Conservation (phyloP, 2,797 vertebrate species). For the Megalops cyprinoides region DNA sequence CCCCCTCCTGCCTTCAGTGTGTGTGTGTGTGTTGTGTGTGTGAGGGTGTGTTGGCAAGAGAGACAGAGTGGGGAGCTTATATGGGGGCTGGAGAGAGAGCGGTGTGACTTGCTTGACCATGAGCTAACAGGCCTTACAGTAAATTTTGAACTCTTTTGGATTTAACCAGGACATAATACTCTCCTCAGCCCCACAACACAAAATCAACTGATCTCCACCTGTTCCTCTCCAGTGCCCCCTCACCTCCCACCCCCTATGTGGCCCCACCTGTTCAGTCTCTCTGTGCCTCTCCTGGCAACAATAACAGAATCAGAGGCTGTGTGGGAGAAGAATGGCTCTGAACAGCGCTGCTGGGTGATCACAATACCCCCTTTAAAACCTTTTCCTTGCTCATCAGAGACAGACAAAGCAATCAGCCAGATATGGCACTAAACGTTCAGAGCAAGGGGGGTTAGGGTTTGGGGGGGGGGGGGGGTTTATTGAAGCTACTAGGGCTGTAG, state of each 20-base stretch:
- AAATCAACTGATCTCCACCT: not conserved
- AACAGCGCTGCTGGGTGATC: conserved; percentile 87
- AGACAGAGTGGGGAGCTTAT: no score
- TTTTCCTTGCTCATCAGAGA: conserved; percentile 82
- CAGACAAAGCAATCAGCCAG: conserved; percentile 76
- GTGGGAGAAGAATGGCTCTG: conserved; percentile 87
- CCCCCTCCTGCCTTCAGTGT: not conserved
- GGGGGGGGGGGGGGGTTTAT: not conserved
- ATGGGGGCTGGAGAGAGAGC: no score
- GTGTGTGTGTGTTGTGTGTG: not conserved
- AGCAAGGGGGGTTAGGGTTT: conserved; percentile 40
- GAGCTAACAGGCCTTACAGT: conserved; percentile 75
- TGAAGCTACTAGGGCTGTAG: not conserved
- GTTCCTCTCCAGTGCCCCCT: not conserved
- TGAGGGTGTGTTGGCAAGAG: no score
- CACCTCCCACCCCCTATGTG: not conserved
- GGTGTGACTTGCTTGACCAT: no score
- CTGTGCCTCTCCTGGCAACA: conserved; percentile 76
- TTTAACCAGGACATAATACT: conserved; percentile 80
- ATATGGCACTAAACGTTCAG: conserved; percentile 85
- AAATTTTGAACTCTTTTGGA: conserved; percentile 87
- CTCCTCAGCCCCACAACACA: not conserved
- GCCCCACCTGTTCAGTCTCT: conserved; percentile 15
- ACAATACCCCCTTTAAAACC: conserved; percentile 88
- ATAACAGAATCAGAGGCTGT: conserved; percentile 89